Conservation (phyloP, 2,113 vertebrate genomes). For the Elgaria multicarinata region DNA sequence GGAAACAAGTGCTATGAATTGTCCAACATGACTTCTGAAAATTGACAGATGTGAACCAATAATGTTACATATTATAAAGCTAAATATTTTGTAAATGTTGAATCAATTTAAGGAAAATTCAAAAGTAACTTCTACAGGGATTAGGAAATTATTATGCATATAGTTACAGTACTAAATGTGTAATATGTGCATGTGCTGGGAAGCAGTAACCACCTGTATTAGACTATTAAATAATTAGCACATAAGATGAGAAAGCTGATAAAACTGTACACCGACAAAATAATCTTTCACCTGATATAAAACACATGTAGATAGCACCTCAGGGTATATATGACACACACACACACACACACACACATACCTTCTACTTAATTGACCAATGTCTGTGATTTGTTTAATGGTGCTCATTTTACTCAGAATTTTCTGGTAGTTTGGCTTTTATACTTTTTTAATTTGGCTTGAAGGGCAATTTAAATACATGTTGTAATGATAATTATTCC, state of each 20-base stretch:
- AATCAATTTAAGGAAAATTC: background rate
- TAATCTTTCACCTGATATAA: conserved; percentile 8
- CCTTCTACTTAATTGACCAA: background rate
- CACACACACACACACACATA: too few species aligned
- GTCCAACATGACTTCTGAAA: background rate
- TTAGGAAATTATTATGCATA: background rate
- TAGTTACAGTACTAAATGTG: background rate
- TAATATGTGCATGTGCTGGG: background rate
- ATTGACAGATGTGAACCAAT: background rate
- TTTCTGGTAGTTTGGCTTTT: background rate
- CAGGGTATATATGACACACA: background rate
- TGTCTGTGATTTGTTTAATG: background rate
- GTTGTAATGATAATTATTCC: background rate
- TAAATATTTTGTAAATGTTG: conserved; percentile 1
- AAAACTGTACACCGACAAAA: background rate
- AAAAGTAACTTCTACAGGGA: background rate
- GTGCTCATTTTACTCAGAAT: background rate
- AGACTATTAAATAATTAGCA: background rate
- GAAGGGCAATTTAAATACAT: background rate
- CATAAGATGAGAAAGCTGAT: background rate
- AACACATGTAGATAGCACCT: background rate
- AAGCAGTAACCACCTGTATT: background rate
- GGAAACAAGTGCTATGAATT: background rate
- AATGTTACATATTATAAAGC: background rate
- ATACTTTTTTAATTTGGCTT: background rate